Evolutionary conservation across 2,888 invertebrate species (phyloP), one percentile per base, ranked within the genome.

Genomic region (Patella pellucida): DNA sequence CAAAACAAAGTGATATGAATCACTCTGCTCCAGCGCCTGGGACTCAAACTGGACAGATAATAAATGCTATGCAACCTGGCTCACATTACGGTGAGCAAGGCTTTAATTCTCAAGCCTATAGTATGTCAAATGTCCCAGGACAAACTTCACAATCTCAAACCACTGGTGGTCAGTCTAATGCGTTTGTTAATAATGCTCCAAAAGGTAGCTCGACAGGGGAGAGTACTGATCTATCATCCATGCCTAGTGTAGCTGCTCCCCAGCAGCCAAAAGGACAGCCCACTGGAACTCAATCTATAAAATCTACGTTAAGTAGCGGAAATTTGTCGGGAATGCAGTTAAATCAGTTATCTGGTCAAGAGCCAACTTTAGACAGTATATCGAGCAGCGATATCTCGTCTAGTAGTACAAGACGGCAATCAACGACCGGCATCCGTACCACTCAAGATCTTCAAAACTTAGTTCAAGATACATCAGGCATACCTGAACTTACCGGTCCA

Each of bases 401-500:
- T 9, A 23, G 19, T 11, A 62, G 12, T 19, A 19, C 62, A 23
- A 19, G 62, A 9, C 19, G 62, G 4, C 19, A 19, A 12, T 62
- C 62, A 14, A 62, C 23, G 23, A 23, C 23, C 12, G 62, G 62
- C 11, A 62, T 62, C 3, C 62, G 62, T 23, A 62, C 23, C 19
- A 62, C 62, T 23, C 19, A 62, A 62, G 62, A 62, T 11, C 62
- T 62, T 15, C 62, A 62, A 23, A 67, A 72, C n/a, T 50, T 62
- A 67, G 72, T 56, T 11, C 31, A 62, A 41, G 72, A 72, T 14
- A 41, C 50, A 23, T 62, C 72, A 15, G 72, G 62, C 56, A 50
- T 67, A 12, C 74, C 69, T 31, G 69, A 68, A 31, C 52, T 73
- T 16, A 62, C 76, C 9, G 72, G 75, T 23, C 78, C 78, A 3